A percentile compares a stretch with the other conserved stretches of the same genome.
phyloP scores from a whole-genome alignment of 2,797 vertebrate species.

The Acipenser ruthenus region DNA sequence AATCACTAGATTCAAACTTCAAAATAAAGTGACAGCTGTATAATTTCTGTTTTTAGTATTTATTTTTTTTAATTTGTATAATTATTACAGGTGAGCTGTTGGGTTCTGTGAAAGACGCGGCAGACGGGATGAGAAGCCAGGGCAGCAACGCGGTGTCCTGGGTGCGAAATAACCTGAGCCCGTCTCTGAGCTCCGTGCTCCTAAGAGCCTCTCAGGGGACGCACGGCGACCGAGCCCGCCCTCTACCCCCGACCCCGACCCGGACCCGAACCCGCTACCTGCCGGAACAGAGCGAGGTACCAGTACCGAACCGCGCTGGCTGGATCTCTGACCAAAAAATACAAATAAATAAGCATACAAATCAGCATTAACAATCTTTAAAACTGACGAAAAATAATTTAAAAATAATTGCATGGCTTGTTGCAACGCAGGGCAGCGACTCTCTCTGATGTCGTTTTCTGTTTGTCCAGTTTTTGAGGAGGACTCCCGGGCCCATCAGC shows the following conservation, averaged over 20 bases:
- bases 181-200: constrained; percentile 46
- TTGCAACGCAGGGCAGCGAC: too few relatives aligned
- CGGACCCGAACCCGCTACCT: too few relatives aligned
- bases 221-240: constrained; percentile 11
- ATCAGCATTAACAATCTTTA: too few relatives aligned
- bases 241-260: constrained; percentile 13
- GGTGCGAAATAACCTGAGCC: constrained; percentile 55
- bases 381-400: too few relatives aligned
- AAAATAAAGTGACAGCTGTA: too few relatives aligned
- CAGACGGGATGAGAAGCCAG: constrained; percentile 59
- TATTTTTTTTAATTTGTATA: not conserved
- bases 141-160: constrained; percentile 56
- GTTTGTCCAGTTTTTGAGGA: constrained; percentile 33
- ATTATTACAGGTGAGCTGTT: constrained; percentile 51
- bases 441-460: too few relatives aligned
- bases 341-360: too few relatives aligned
- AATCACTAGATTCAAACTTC: too few relatives aligned
- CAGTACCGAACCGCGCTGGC: not conserved
- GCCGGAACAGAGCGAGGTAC: constrained; percentile 38
- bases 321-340: too few relatives aligned
- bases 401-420: too few relatives aligned
- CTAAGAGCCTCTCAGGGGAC: constrained; percentile 40
- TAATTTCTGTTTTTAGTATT: not conserved
- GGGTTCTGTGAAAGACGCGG: constrained; percentile 56
- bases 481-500: constrained; percentile 27